Evolutionary conservation across 1,140 invertebrate species (phyloP).

Genomic region (Drosophila mojavensis): DNA sequence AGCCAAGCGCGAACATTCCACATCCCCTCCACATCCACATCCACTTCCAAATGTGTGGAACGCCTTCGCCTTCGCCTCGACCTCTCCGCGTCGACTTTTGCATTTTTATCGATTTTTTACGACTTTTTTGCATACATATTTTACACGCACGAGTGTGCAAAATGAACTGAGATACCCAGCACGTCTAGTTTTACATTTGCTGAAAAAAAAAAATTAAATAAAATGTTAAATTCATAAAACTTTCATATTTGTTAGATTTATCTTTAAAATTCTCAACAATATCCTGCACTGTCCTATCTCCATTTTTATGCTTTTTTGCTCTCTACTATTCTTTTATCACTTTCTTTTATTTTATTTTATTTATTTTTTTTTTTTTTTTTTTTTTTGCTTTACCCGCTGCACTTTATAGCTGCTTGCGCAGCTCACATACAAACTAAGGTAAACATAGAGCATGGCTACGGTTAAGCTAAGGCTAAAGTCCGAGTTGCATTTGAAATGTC

Average conservation of each 20-base stretch:
- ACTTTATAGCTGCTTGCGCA: too few relatives aligned
- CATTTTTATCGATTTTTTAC: conserved; percentile 74
- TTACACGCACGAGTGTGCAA: conserved; percentile 64
- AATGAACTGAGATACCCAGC: conserved; percentile 23
- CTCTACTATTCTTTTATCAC: too few relatives aligned
- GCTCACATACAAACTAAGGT: too few relatives aligned
- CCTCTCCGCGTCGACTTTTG: conserved; percentile 38
- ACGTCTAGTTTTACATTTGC: neutral
- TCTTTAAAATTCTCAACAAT: too few relatives aligned
- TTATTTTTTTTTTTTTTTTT: too few relatives aligned
- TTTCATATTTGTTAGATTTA: too few relatives aligned
- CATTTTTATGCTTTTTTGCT: too few relatives aligned
- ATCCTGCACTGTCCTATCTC: too few relatives aligned
- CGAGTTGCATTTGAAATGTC: conserved; percentile 40
- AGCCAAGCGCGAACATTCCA: conserved; percentile 9
- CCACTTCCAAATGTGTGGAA: conserved; percentile 1
- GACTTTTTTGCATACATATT: conserved; percentile 43
- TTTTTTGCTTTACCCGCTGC: too few relatives aligned
- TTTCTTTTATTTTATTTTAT: too few relatives aligned
- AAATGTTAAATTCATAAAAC: too few relatives aligned
- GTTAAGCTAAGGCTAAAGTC: conserved; percentile 1
- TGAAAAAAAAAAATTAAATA: too few relatives aligned
- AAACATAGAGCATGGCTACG: neutral
- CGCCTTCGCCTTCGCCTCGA: neutral
- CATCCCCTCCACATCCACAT: neutral